Conservation (phyloP, 1,140 invertebrate genomes). For the Eupristina koningsbergeri region DNA sequence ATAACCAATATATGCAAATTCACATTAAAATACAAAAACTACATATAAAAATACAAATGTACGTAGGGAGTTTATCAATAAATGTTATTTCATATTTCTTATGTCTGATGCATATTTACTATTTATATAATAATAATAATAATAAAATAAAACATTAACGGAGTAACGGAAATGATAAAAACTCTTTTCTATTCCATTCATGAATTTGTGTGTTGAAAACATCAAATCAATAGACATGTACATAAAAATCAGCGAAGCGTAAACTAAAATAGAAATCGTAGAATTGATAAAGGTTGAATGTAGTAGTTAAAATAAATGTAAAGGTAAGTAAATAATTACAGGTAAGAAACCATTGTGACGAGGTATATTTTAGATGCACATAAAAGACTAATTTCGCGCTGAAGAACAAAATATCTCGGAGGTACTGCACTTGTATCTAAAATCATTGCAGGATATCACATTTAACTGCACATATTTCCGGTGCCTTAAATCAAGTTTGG, state of each 20-base stretch:
- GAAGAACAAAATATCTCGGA: neutral
- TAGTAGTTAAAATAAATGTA: neutral
- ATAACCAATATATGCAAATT: too few species aligned
- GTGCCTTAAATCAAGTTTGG: slow-evolving; percentile 1
- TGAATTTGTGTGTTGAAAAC: neutral
- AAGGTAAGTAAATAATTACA: neutral
- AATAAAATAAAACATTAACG: too few species aligned
- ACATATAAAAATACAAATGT: too few species aligned
- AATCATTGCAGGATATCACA: slow-evolving; percentile 60
- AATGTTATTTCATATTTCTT: too few species aligned
- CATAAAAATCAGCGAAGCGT: slow-evolving; percentile 1
- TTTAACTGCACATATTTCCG: slow-evolving; percentile 63
- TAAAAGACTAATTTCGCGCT: neutral
- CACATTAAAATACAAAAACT: too few species aligned
- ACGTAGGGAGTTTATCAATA: too few species aligned
- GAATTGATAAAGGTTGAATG: neutral
- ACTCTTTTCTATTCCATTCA: neutral
- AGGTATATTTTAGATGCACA: too few species aligned
- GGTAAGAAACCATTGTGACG: neutral
- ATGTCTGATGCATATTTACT: too few species aligned
- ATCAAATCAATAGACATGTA: neutral
- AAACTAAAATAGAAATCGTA: neutral
- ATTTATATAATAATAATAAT: too few species aligned
- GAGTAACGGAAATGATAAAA: too few species aligned
- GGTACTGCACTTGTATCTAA: neutral